Percentiles rank a stretch among this genome's conserved stretches.
Evolutionary conservation across 2,797 vertebrate species (phyloP).

Genomic region (Cossypha heuglini): DNA sequence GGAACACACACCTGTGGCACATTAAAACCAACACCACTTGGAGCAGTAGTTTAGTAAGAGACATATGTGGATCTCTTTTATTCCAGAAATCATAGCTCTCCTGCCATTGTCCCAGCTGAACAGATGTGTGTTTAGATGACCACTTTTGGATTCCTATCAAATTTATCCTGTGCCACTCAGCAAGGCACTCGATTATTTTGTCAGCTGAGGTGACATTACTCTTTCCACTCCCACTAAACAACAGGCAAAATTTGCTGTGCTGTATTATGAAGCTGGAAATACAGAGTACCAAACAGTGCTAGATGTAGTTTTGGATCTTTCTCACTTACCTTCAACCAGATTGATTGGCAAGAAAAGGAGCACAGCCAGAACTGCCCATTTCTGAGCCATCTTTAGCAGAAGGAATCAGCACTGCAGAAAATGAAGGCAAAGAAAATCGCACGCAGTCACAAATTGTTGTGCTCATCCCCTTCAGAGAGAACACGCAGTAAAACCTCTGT

Average conservation of each 20-base stretch:
- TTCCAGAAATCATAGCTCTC: neutral
- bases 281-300: neutral
- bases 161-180: neutral
- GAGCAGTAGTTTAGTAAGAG: neutral
- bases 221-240: neutral
- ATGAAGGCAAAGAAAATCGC: neutral
- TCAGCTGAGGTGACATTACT: neutral
- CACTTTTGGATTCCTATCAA: neutral
- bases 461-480: neutral
- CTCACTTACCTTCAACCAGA: neutral
- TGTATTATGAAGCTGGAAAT: neutral
- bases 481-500: neutral
- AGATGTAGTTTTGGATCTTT: neutral
- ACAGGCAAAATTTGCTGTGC: neutral
- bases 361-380: neutral
- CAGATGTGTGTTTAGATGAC: neutral
- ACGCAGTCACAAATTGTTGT: neutral
- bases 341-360: neutral
- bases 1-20: neutral
- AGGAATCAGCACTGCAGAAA: neutral
- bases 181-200: neutral
- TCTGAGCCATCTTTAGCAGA: neutral
- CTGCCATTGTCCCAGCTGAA: neutral
- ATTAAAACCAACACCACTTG: neutral
- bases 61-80: neutral